phyloP scores from a whole-genome alignment of 2,888 invertebrate genomes.

The Drosophila multiciliata region DNA sequence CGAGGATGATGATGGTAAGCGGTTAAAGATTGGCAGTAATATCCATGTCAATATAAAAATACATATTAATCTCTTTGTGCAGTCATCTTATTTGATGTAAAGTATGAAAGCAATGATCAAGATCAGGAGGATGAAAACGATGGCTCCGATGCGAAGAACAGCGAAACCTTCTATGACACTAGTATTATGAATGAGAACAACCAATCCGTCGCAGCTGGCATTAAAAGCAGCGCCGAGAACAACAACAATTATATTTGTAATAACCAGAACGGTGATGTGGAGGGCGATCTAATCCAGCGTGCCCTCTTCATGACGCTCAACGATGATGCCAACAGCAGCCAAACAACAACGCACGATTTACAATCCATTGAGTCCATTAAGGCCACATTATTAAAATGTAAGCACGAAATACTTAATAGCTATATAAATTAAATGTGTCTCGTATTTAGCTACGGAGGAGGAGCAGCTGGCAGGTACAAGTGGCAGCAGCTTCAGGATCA shows the following conservation, averaged over 20 bases:
- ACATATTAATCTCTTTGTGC: background rate
- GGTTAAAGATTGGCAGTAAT: background rate
- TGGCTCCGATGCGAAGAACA: slow-evolving; percentile 73
- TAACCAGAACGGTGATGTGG: slow-evolving; percentile 65
- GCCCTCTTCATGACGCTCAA: slow-evolving; percentile 72
- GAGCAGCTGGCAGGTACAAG: slow-evolving; percentile 22
- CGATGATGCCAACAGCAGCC: slow-evolving; percentile 42
- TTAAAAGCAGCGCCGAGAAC: slow-evolving; percentile 59
- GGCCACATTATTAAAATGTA: slow-evolving; percentile 42
- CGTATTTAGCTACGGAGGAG: slow-evolving; percentile 34
- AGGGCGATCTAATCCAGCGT: slow-evolving; percentile 68
- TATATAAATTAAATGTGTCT: background rate
- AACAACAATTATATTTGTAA: slow-evolving; percentile 71
- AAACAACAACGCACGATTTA: slow-evolving; percentile 24
- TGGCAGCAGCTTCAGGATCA: background rate
- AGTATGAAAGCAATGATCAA: slow-evolving; percentile 70
- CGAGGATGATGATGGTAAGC: slow-evolving; percentile 66
- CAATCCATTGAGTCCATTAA: slow-evolving; percentile 53
- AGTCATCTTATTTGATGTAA: slow-evolving; percentile 73
- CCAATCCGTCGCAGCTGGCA: slow-evolving; percentile 7
- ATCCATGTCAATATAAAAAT: background rate
- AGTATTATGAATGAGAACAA: slow-evolving; percentile 59
- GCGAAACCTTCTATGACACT: slow-evolving; percentile 71
- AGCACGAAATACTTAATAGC: slow-evolving; percentile 7
- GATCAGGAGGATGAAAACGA: slow-evolving; percentile 74